phyloP scores from a whole-genome alignment of 2,113 vertebrate species.

The Petaurus breviceps region DNA sequence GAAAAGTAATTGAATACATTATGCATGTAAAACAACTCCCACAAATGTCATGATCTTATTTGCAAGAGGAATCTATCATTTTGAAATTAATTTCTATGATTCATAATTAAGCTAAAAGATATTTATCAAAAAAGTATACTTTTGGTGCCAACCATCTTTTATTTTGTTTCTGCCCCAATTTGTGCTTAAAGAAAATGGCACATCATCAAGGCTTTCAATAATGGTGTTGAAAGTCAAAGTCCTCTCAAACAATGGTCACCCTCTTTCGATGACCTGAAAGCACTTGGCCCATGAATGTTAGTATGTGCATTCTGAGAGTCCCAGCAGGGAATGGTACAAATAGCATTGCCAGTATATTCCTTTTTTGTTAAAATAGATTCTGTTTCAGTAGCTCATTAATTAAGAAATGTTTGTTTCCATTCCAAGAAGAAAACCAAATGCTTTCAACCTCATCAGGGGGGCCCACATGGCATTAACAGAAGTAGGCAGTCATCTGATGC shows the following conservation, averaged over 20 bases:
- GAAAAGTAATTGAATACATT: slow-evolving; percentile 32
- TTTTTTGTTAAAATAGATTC: not conserved
- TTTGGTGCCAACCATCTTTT: slow-evolving; percentile 33
- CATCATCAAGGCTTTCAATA: not conserved
- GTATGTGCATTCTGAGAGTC: not conserved
- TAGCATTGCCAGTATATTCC: not conserved
- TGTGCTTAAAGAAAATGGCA: slow-evolving; percentile 31
- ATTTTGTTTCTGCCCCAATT: slow-evolving; percentile 22
- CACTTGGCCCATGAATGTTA: not conserved
- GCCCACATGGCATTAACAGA: not conserved
- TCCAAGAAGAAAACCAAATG: not conserved
- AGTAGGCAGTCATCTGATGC: not conserved
- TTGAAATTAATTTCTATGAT: slow-evolving; percentile 38
- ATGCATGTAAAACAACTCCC: slow-evolving; percentile 33
- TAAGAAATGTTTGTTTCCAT: not conserved
- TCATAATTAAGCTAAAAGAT: slow-evolving; percentile 41
- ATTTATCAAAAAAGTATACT: slow-evolving; percentile 15
- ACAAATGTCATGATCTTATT: slow-evolving; percentile 34
- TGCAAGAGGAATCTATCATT: slow-evolving; percentile 17
- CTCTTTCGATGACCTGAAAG: not conserved
- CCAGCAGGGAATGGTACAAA: not conserved
- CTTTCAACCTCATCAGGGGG: not conserved
- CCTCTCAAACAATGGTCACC: not conserved
- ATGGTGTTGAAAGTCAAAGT: not conserved
- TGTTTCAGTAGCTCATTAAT: not conserved